These are phyloP conservation scores for Vireo griseus DNA, from an alignment of 2,797 vertebrate species.

Conservation along the genomic window DNA sequence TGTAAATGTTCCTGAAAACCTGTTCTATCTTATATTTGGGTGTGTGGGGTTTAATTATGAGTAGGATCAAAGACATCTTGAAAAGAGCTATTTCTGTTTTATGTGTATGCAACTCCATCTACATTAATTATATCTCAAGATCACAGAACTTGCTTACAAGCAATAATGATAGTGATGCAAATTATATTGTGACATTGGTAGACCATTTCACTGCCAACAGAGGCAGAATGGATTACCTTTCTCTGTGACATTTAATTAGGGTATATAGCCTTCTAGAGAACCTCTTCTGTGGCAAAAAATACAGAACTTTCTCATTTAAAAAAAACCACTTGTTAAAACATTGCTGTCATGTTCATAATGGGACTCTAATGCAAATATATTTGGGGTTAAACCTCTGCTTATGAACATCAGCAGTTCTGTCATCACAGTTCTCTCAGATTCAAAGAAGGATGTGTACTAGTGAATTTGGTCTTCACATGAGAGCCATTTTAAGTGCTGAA, in stretches of 20 bases:
- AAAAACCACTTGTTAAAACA: neutral
- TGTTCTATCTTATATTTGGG: neutral
- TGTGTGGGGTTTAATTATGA: conserved; percentile 36
- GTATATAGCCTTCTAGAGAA: neutral
- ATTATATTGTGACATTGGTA: neutral
- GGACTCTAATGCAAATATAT: neutral
- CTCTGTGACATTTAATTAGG: neutral
- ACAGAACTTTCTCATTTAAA: neutral
- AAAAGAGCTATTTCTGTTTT: conserved; percentile 41
- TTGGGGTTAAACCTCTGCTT: neutral
- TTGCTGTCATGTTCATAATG: neutral
- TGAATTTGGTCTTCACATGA: neutral
- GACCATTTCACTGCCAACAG: neutral
- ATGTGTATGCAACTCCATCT: conserved; percentile 25
- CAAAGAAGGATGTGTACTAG: neutral
- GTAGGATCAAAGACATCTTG: conserved; percentile 57
- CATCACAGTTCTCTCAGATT: neutral
- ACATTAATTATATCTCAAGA: conserved; percentile 58
- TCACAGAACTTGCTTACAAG: conserved; percentile 42
- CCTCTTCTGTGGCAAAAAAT: neutral
- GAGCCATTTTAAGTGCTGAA: neutral
- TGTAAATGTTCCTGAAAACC: neutral
- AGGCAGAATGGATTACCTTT: neutral
- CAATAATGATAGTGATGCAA: conserved; percentile 16
- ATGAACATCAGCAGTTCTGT: neutral